Percentiles rank a stretch among this genome's conserved stretches.
These are phyloP conservation scores for Anabacerthia variegaticeps DNA, from an alignment of 2,797 vertebrate species.

Conservation along the genomic window DNA sequence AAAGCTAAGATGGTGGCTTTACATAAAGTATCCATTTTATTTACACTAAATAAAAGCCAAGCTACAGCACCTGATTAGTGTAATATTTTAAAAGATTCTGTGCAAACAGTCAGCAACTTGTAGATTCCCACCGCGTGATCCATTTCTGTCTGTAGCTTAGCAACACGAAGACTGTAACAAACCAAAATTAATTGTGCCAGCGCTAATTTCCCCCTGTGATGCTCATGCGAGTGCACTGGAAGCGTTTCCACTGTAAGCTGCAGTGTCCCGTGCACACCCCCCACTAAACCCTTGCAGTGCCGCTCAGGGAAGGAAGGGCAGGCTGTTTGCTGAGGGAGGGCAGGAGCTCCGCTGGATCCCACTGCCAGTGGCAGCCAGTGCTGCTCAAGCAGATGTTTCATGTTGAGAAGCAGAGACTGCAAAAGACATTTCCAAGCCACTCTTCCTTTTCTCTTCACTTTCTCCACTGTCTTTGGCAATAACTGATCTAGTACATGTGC, in stretches of 20 bases:
- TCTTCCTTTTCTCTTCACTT: conserved; percentile 61
- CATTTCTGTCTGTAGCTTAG: conserved; percentile 64
- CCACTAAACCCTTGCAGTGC: conserved; percentile 6
- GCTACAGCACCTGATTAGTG: conserved; percentile 52
- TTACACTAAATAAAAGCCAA: conserved; percentile 73
- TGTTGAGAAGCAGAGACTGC: conserved; percentile 71
- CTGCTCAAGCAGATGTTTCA: conserved; percentile 77
- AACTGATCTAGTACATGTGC: conserved; percentile 38
- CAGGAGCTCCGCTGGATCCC: conserved; percentile 15
- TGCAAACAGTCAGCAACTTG: conserved; percentile 71
- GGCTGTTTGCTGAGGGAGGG: neutral
- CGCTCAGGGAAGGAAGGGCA: neutral
- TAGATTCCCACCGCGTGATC: conserved; percentile 18
- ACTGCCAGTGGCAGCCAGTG: conserved; percentile 55
- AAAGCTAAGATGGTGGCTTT: conserved; percentile 50
- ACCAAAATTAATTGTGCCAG: conserved; percentile 68
- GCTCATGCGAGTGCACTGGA: conserved; percentile 49
- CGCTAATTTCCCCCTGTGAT: conserved; percentile 34
- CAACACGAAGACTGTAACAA: conserved; percentile 70
- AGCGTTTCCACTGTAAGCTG: conserved; percentile 14
- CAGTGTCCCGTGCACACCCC: neutral
- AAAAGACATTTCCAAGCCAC: conserved; percentile 62
- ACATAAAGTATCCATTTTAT: conserved; percentile 59
- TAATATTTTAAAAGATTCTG: conserved; percentile 70
- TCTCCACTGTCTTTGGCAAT: conserved; percentile 57